Base-by-base conservation (phyloP, 2,888 invertebrate species). In the Patella pellucida region DNA sequence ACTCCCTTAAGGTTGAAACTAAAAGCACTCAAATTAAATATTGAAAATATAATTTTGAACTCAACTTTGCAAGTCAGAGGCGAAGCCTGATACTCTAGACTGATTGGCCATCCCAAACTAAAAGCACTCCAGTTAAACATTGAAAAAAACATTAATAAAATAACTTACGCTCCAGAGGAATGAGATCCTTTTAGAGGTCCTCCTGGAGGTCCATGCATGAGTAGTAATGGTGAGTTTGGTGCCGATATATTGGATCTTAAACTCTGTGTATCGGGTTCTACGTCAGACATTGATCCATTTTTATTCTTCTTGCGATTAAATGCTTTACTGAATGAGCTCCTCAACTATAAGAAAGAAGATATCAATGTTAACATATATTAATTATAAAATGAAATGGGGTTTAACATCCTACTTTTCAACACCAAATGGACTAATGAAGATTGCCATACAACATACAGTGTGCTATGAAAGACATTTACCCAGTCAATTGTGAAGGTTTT, bases 241-340 rank as follows among this genome's bases (percentile, higher is more conserved):
- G 92, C 92, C 0, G 92, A 92, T 69, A 90, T 83, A 79, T 92
- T 92, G 1, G 92, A 91, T 75, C 90, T 88, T 31, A 91, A 82
- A 81, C 88, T 89, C 69, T 82, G 81, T 16, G 83, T 84, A 76
- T 90, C 91, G 82, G 91, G 92, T 87, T 93, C 93, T 80, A 91
- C 92, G 85, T 92, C 93, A 41, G 91, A 93, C 78, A 92, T 86
- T 2, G 91, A 91, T 41, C 90, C 91, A 75, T 89, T 87, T 79
- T 86, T 89, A 76, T 83, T 85, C 78, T 88, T 87, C 84, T 89
- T 89, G 76, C 84, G 88, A 81, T 96, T 93, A 92, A 99, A 99
- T 27, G 98, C 99, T 92, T 98, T 98, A 84, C 97, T 97, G 92
- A 99, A 98, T 54, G 98, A 98, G 90, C 97, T 97, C 74, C 98